Percentiles rank a stretch among this genome's conserved stretches.
phyloP scores from a whole-genome alignment of 2,888 invertebrate genomes.

The Polymixis lichenea region DNA sequence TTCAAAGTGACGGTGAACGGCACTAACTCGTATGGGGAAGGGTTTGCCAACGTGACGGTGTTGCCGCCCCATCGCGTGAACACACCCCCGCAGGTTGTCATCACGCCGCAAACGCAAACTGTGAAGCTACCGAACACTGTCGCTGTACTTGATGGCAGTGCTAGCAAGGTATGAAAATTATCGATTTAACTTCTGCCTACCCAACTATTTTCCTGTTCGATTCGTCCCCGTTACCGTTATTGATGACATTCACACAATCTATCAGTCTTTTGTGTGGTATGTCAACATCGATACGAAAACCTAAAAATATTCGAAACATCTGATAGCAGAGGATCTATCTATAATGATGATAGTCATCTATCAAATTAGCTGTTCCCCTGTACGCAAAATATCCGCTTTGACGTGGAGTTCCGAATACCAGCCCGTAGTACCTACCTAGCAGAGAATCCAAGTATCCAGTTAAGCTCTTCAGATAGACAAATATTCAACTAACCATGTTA shows the following conservation, averaged over 20 bases:
- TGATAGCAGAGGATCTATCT: neutral
- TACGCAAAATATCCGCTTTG: no score
- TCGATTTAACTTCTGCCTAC: no score
- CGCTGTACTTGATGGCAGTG: slow-evolving; percentile 97
- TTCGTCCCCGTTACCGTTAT: no score
- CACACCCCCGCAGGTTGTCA: slow-evolving; percentile 95
- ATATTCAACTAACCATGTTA: neutral
- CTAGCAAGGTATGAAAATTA: slow-evolving; percentile 87
- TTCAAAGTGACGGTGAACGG: slow-evolving; percentile 96
- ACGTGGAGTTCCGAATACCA: no score
- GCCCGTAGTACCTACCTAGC: neutral
- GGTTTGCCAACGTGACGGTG: slow-evolving; percentile 97
- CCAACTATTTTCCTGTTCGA: no score
- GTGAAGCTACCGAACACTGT: slow-evolving; percentile 97
- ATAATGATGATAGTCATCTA: no score
- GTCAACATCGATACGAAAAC: neutral
- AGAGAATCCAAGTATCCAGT: neutral
- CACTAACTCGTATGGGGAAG: slow-evolving; percentile 94
- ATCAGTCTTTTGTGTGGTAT: neutral
- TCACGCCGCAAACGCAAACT: slow-evolving; percentile 95
- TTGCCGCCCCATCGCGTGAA: slow-evolving; percentile 96
- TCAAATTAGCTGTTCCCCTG: no score
- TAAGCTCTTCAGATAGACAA: no score
- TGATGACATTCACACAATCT: neutral
- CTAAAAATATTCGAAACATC: neutral